phyloP scores from a whole-genome alignment of 2,888 invertebrate species.

The Malthinus seriepunctatus region DNA sequence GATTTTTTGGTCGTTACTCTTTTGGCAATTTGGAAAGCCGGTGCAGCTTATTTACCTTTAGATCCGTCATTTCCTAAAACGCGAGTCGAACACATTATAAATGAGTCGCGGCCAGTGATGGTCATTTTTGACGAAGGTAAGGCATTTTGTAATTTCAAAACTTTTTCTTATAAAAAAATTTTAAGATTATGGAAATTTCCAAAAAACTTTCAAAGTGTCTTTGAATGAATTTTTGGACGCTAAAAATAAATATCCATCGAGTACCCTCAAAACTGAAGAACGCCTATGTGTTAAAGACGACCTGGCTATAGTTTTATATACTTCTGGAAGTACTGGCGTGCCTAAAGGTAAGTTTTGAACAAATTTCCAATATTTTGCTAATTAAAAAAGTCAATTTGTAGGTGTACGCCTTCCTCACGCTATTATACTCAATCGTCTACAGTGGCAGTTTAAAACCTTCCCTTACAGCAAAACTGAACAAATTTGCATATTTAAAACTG shows the following conservation, averaged over 20 bases:
- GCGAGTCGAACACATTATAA: conserved; percentile 75
- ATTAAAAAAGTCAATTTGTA: conserved; percentile 42
- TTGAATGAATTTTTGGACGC: conserved; percentile 59
- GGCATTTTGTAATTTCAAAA: too few relatives aligned
- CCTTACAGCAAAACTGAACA: conserved; percentile 71
- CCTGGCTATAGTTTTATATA: conserved; percentile 76
- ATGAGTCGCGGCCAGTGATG: conserved; percentile 72
- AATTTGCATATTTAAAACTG: conserved; percentile 85
- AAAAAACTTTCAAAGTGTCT: conserved; percentile 44
- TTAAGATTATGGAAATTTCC: conserved; percentile 33
- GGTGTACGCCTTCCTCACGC: conserved; percentile 80
- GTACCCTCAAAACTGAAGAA: conserved; percentile 53
- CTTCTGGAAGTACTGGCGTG: conserved; percentile 87
- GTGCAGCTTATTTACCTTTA: conserved; percentile 83
- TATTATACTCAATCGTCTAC: conserved; percentile 78
- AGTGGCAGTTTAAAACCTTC: conserved; percentile 86
- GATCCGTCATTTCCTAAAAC: conserved; percentile 73
- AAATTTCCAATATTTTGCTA: background rate
- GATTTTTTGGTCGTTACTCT: conserved; percentile 69
- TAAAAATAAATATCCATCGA: conserved; percentile 53
- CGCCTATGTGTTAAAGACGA: conserved; percentile 55
- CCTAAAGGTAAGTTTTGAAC: conserved; percentile 71
- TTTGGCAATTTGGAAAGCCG: conserved; percentile 78
- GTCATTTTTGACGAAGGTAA: conserved; percentile 69
- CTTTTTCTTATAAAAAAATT: background rate